Percentiles rank a stretch among this genome's conserved stretches.
phyloP scores from a whole-genome alignment of 2,888 invertebrate species.

The Isoperla grammatica region DNA sequence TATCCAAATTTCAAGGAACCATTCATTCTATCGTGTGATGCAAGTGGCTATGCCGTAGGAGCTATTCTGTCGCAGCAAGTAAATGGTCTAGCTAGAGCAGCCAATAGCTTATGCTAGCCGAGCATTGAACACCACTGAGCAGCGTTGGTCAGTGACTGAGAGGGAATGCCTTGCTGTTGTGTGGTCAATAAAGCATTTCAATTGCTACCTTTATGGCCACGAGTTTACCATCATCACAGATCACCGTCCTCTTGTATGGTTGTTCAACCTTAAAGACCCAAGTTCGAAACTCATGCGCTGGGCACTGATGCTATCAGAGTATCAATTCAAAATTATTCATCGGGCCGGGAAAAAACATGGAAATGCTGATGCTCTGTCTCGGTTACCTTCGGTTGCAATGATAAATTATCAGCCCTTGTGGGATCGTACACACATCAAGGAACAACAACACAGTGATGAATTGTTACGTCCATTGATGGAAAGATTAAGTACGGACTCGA shows the following conservation, averaged over 20 bases:
- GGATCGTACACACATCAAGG: too few relatives aligned
- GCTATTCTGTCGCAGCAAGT: too few relatives aligned
- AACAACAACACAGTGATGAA: too few relatives aligned
- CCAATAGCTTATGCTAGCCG: neutral
- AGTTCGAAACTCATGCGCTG: constrained; percentile 26
- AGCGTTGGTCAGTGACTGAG: neutral
- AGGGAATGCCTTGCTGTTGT: neutral
- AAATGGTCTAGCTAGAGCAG: neutral
- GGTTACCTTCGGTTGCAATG: too few relatives aligned
- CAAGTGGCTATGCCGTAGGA: too few relatives aligned
- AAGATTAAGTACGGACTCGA: too few relatives aligned
- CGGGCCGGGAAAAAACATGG: neutral
- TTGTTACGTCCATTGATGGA: too few relatives aligned
- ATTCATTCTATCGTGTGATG: too few relatives aligned
- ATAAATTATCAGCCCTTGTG: too few relatives aligned
- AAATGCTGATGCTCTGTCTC: neutral
- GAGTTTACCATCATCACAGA: constrained; percentile 18
- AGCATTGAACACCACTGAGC: neutral
- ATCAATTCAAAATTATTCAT: constrained; percentile 10
- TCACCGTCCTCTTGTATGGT: constrained; percentile 26
- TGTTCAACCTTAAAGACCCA: constrained; percentile 25
- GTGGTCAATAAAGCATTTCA: neutral
- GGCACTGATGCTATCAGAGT: constrained; percentile 23
- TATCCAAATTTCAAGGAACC: too few relatives aligned
- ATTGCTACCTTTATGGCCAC: neutral